Conservation (phyloP, 1,140 invertebrate species). For the Pseudomyrmex gracilis region DNA sequence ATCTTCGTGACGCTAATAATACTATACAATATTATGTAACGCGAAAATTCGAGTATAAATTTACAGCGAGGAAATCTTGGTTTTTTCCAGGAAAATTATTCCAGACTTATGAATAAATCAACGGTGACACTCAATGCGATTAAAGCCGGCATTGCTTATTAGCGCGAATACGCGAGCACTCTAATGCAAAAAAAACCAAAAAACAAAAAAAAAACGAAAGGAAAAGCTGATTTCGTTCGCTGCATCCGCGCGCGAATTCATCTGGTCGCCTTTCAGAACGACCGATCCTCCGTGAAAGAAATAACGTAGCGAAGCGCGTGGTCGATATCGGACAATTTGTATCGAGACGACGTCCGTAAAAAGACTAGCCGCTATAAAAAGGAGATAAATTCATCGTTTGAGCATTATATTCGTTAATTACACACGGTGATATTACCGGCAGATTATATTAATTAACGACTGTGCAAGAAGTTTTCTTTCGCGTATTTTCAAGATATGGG, state of each 20-base stretch:
- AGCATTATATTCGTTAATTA: slow-evolving; percentile 22
- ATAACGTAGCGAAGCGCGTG: background rate
- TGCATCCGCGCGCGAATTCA: slow-evolving; percentile 37
- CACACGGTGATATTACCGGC: background rate
- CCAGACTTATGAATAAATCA: slow-evolving; percentile 8
- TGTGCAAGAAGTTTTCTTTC: background rate
- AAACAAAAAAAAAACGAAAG: background rate
- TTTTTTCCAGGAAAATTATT: background rate
- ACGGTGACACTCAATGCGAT: background rate
- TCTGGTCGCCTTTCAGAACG: slow-evolving; percentile 20
- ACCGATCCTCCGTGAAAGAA: background rate
- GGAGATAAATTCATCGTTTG: background rate
- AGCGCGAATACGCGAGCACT: background rate
- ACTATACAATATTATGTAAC: too few relatives aligned
- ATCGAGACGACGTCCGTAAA: background rate
- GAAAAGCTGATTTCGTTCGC: slow-evolving; percentile 35
- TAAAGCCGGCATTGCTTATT: slow-evolving; percentile 1
- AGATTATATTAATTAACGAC: slow-evolving; percentile 3
- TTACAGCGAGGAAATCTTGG: background rate
- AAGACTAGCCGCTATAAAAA: background rate
- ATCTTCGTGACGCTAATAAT: too few relatives aligned
- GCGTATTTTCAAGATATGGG: too few relatives aligned
- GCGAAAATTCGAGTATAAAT: background rate
- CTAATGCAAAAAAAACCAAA: slow-evolving; percentile 1
- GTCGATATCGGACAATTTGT: slow-evolving; percentile 17